Conservation (phyloP, 2,113 vertebrate genomes). For the Lamprologus tigripictilis region DNA sequence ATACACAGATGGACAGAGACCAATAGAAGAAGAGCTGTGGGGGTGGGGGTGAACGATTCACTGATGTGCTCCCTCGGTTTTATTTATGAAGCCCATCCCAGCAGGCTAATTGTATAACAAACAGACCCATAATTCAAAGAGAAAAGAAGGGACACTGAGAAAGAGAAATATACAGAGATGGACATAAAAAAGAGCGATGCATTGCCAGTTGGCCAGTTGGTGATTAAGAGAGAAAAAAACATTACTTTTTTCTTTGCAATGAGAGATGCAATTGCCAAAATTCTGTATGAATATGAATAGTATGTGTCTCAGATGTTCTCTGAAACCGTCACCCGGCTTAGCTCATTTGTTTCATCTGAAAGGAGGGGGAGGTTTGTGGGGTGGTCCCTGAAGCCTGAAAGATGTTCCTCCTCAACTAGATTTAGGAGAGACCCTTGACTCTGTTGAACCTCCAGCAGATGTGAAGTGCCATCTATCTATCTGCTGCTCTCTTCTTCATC, state of each 20-base stretch:
- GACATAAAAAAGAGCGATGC: constrained; percentile 31
- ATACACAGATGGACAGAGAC: constrained; percentile 44
- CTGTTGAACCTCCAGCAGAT: constrained; percentile 58
- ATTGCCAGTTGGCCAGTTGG: constrained; percentile 38
- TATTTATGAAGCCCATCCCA: constrained; percentile 57
- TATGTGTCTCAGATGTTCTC: constrained; percentile 37
- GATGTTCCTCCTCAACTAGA: constrained; percentile 58
- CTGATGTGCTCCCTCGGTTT: constrained; percentile 51
- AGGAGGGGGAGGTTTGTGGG: constrained; percentile 43
- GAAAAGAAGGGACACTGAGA: constrained; percentile 20
- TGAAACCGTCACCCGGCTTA: constrained; percentile 10
- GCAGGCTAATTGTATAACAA: constrained; percentile 76
- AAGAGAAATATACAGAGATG: constrained; percentile 13
- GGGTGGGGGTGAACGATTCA: constrained; percentile 19
- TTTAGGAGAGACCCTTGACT: constrained; percentile 68
- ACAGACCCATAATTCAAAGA: constrained; percentile 58
- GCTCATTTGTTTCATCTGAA: constrained; percentile 36
- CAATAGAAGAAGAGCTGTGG: not conserved
- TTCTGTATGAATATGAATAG: not conserved
- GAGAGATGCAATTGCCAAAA: constrained; percentile 17
- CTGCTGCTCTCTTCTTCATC: constrained; percentile 10
- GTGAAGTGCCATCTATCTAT: constrained; percentile 65
- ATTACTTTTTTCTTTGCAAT: not conserved
- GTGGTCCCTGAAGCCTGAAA: constrained; percentile 57
- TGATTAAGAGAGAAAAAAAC: constrained; percentile 9